Conservation (phyloP, 2,113 vertebrate genomes). For the mouse (Mus musculus) region DNA sequence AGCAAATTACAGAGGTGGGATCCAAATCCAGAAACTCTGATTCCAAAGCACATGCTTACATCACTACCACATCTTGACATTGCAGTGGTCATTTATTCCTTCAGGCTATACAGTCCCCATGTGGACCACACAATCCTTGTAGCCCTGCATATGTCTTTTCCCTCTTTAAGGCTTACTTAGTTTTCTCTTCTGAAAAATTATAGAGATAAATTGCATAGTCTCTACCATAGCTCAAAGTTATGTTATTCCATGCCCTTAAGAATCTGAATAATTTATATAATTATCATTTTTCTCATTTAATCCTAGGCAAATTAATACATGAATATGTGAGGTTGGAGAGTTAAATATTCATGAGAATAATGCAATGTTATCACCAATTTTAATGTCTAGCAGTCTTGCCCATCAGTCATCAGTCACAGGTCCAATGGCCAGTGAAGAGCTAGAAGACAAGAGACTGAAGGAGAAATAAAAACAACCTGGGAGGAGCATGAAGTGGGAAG, state of each 20-base stretch:
- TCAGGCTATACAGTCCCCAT: neutral
- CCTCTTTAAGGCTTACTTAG: neutral
- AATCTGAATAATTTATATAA: neutral
- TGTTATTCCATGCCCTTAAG: neutral
- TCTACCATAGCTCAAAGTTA: neutral
- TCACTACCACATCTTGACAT: neutral
- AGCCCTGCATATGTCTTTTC: neutral
- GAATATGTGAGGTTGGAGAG: neutral
- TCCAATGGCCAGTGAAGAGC: neutral
- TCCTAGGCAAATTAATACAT: conserved; percentile 26
- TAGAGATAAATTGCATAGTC: neutral
- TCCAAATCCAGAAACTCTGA: neutral
- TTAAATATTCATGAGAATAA: neutral
- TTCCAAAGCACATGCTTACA: neutral
- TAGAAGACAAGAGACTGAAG: neutral
- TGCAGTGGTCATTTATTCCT: neutral
- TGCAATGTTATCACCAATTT: neutral
- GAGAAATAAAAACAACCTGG: neutral
- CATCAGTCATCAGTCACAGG: neutral
- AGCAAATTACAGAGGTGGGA: neutral
- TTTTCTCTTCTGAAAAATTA: neutral
- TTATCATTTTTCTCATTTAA: neutral
- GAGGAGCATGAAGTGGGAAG: fast-evolving
- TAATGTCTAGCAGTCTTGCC: neutral
- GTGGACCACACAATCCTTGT: neutral